These are phyloP conservation scores for Drosophila merina DNA, from an alignment of 2,888 invertebrate genomes.

Conservation along the genomic window DNA sequence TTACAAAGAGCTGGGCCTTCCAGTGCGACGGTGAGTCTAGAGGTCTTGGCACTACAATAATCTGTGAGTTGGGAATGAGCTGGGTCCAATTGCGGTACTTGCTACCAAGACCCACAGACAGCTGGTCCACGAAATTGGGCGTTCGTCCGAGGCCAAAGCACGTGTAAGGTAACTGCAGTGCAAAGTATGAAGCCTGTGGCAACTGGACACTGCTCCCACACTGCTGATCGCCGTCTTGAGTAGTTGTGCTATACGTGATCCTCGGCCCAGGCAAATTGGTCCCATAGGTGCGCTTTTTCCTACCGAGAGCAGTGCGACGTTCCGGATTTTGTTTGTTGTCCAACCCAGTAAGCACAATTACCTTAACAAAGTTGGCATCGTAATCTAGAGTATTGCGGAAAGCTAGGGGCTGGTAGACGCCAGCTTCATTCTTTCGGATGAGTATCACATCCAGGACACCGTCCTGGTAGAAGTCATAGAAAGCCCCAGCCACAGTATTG, in stretches of 20 bases:
- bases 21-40: slow-evolving; percentile 90
- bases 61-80: slow-evolving; percentile 98
- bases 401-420: slow-evolving; percentile 88
- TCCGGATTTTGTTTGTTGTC: slow-evolving; percentile 89
- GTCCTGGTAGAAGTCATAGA: slow-evolving; percentile 97
- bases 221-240: slow-evolving; percentile 92
- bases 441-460: slow-evolving; percentile 95
- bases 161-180: slow-evolving; percentile 97
- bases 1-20: slow-evolving; percentile 96
- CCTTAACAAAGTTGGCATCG: slow-evolving; percentile 98
- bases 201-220: slow-evolving; percentile 94
- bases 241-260: slow-evolving; percentile 93
- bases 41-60: slow-evolving; percentile 96
- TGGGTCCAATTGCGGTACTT: slow-evolving; percentile 92
- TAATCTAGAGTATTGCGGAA: slow-evolving; percentile 95
- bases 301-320: slow-evolving; percentile 89
- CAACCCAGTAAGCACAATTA: slow-evolving; percentile 94
- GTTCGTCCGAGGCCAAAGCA: slow-evolving; percentile 99
- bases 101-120: slow-evolving; percentile 91
- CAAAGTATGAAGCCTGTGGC: slow-evolving; percentile 95
- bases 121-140: slow-evolving; percentile 97
- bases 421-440: slow-evolving; percentile 85
- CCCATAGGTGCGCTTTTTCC: slow-evolving; percentile 91
- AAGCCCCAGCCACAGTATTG: slow-evolving; percentile 92
- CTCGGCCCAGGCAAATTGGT: slow-evolving; percentile 96